Evolutionary conservation across 2,888 invertebrate genomes (phyloP), one percentile per base, ranked within the genome.

Genomic region (Philaethria dido): DNA sequence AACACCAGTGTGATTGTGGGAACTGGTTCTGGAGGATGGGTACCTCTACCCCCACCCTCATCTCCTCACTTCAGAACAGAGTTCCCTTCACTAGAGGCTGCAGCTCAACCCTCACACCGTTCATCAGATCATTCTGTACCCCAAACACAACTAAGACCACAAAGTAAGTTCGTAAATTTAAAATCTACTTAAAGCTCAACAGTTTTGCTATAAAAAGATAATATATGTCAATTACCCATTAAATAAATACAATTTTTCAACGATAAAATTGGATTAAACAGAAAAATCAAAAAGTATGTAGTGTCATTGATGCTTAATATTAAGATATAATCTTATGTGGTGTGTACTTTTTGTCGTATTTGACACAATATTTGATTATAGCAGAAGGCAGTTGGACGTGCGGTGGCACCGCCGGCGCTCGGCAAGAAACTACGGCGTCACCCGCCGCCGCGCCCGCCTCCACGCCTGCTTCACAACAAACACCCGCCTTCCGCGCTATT

Each of bases 11-110:
- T 92, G 82, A 93, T 89, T 89, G 94, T 94, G 83, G 94, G 93
- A 74, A 80, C 83, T 77, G 87, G 82, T 55, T 80, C 87, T 52
- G 89, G 89, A 69, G 93, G 93, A 74, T 93, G 93, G 93, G 93
- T 87, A 71, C 79, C 92, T 11, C 88, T 94, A 62, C 94, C 94
- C 57, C 94, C 94, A 44, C 93, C 96, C 70, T 96, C 96, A 78
- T 96, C 97, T 87, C 97, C 97, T 78, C 97, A 97, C 90, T 98
- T 98, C 94, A 98, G 98, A 93, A 97, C 98, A 95, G 99, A 99
- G 93, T 99, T 99, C 94, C 99, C 99, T 83, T 97, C 97, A 84
- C 87, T 94, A 79, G 94, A 94, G 85, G 94, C 94, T 76, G 91
- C 94, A 80, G 93, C 93, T 72, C 96, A 96, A 93, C 96, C 96